These are phyloP conservation scores for Microcebus tavaratra DNA, from an alignment of 2,113 vertebrate genomes.

Conservation along the genomic window DNA sequence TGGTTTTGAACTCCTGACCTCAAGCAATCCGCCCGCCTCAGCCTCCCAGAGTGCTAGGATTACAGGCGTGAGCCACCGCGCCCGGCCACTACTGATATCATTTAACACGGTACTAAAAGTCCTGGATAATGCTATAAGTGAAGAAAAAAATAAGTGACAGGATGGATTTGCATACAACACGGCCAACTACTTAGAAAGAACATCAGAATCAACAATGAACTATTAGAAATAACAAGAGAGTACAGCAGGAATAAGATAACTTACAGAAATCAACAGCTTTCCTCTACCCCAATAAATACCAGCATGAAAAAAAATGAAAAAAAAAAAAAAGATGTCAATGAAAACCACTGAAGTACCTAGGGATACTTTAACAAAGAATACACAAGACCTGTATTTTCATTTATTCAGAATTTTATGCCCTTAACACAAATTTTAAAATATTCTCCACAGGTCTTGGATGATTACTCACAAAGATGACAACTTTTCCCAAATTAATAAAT, in stretches of 20 bases:
- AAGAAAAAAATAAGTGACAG: constrained; percentile 1
- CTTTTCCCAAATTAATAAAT: constrained; percentile 41
- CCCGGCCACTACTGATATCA: neutral
- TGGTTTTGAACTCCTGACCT: too few relatives aligned
- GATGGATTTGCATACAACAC: neutral
- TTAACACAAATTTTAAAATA: neutral
- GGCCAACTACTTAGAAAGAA: neutral
- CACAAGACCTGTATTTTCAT: neutral
- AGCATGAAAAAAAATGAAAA: neutral
- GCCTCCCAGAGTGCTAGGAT: too few relatives aligned
- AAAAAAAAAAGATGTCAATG: neutral
- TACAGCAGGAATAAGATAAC: neutral
- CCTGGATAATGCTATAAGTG: neutral
- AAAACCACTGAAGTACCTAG: neutral
- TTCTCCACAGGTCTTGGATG: neutral
- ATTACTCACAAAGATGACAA: constrained; percentile 38
- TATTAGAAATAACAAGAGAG: neutral
- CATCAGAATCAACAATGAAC: neutral
- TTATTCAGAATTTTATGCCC: constrained; percentile 35
- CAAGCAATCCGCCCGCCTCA: too few relatives aligned
- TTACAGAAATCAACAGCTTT: neutral
- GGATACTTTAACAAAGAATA: constrained; percentile 34
- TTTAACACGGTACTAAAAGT: neutral
- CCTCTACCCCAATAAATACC: neutral
- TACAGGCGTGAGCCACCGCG: too few relatives aligned